phyloP scores from a whole-genome alignment of 2,797 vertebrate species.

The Periophthalmus magnuspinnatus region DNA sequence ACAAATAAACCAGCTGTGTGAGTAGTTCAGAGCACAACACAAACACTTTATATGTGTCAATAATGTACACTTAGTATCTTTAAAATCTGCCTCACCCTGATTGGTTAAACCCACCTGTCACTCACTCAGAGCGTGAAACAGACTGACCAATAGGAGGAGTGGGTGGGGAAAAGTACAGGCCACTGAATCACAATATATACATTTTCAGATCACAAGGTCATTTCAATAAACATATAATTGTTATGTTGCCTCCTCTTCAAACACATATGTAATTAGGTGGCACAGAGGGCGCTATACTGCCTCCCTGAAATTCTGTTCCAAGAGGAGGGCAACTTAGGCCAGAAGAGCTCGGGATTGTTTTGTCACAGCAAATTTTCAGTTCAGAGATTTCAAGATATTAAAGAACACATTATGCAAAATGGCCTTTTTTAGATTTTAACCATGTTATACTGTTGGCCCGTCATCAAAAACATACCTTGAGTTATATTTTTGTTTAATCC shows the following conservation, averaged over 20 bases:
- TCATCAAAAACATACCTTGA: too few relatives aligned
- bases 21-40: neutral
- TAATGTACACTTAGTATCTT: neutral
- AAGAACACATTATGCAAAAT: too few relatives aligned
- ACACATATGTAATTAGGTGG: neutral
- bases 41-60: neutral
- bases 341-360: neutral
- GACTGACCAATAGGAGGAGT: neutral
- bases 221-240: neutral
- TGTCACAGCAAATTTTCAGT: neutral
- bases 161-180: neutral
- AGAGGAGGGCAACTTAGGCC: neutral
- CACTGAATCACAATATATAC: neutral
- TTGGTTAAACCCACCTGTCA: neutral
- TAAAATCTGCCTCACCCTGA: neutral
- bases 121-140: neutral
- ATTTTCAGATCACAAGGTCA: neutral
- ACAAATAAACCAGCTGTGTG: neutral
- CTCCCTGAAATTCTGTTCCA: neutral
- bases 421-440: too few relatives aligned
- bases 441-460: too few relatives aligned
- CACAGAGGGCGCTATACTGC: neutral
- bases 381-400: neutral
- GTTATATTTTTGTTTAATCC: too few relatives aligned
- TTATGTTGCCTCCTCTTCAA: neutral